Conservation (phyloP, 2,888 invertebrate genomes). For the Rosalia funebris region DNA sequence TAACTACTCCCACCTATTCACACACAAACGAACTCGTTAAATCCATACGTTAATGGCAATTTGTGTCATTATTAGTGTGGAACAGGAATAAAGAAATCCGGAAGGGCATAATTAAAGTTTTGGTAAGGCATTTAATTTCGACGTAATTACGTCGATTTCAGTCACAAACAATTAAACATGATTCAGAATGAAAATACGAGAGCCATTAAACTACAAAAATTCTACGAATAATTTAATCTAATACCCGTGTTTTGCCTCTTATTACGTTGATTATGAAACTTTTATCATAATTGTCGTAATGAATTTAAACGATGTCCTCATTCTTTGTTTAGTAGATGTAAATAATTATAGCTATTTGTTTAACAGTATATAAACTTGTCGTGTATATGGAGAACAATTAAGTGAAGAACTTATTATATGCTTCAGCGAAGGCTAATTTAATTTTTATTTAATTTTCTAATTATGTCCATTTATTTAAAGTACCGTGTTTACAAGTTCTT, state of each 20-base stretch:
- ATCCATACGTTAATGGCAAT: background rate
- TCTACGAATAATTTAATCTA: conserved; percentile 40
- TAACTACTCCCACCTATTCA: too few species aligned
- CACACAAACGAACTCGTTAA: background rate
- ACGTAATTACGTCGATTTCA: conserved; percentile 44
- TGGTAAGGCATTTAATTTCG: conserved; percentile 43
- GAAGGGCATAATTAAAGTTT: conserved; percentile 49
- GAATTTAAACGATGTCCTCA: conserved; percentile 9
- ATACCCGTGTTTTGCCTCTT: conserved; percentile 32
- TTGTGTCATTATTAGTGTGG: background rate
- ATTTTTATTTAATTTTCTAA: too few species aligned
- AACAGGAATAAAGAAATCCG: conserved; percentile 25
- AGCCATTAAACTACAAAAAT: conserved; percentile 40
- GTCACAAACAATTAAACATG: conserved; percentile 51
- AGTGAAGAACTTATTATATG: conserved; percentile 1
- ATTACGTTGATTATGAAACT: conserved; percentile 21
- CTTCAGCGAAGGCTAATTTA: background rate
- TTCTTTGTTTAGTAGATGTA: conserved; percentile 19
- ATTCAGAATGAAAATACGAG: conserved; percentile 42
- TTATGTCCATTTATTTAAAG: too few species aligned
- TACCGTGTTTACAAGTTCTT: too few species aligned
- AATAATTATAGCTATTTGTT: conserved; percentile 10
- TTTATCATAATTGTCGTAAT: conserved; percentile 17
- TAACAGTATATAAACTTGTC: conserved; percentile 7
- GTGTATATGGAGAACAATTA: background rate